phyloP scores from a whole-genome alignment of 1,140 invertebrate species.

The Periplaneta americana region DNA sequence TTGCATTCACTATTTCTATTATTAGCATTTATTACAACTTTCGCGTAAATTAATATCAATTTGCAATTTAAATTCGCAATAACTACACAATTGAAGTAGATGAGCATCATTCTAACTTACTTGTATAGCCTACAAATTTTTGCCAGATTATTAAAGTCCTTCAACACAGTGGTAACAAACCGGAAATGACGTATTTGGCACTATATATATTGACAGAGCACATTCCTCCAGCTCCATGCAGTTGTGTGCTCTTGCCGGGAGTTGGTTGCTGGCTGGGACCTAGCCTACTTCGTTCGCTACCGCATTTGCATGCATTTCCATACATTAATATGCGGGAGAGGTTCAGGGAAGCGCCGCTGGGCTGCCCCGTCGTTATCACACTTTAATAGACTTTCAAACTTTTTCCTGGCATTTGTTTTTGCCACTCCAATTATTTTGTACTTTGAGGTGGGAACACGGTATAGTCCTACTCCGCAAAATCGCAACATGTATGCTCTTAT shows the following conservation, averaged over 20 bases:
- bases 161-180: too few species aligned
- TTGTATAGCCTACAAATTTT: too few species aligned
- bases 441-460: neutral
- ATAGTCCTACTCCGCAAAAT: neutral
- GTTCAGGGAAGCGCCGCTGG: neutral
- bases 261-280: neutral
- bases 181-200: too few species aligned
- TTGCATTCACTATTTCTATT: too few species aligned
- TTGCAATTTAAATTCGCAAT: too few species aligned
- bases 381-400: conserved; percentile 3
- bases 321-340: conserved; percentile 5
- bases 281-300: neutral
- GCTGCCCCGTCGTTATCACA: neutral
- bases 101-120: too few species aligned
- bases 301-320: conserved; percentile 9
- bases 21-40: too few species aligned
- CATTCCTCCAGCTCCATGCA: neutral
- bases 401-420: conserved; percentile 3
- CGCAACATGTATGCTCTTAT: too few species aligned
- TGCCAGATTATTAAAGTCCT: too few species aligned
- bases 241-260: neutral
- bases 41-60: too few species aligned
- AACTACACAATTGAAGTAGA: too few species aligned
- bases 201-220: neutral
- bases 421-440: conserved; percentile 10